A percentile compares a stretch with the other conserved stretches of the same genome.
Conservation (phyloP, 2,113 vertebrate genomes). For the Motacilla tschutschensis region DNA sequence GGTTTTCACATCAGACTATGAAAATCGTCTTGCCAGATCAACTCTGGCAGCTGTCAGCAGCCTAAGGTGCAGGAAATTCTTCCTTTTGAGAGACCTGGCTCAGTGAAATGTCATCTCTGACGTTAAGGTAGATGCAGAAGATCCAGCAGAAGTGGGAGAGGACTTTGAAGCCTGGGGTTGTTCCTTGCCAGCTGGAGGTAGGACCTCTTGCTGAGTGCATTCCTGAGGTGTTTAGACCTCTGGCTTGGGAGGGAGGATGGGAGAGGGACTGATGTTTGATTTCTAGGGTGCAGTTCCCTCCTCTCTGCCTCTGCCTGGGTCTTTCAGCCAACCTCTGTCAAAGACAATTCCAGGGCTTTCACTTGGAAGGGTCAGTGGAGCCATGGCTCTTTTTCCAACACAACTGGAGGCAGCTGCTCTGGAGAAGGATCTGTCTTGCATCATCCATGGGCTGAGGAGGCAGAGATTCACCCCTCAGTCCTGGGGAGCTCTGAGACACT, state of each 20-base stretch:
- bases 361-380: neutral
- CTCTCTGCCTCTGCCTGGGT: neutral
- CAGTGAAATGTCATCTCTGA: slow-evolving; percentile 35
- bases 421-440: neutral
- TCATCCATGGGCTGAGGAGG: neutral
- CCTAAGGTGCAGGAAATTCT: slow-evolving; percentile 52
- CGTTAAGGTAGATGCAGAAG: neutral
- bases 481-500: neutral
- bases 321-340: neutral
- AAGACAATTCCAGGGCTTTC: neutral
- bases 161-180: neutral
- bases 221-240: neutral
- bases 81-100: slow-evolving; percentile 18
- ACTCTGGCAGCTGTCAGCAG: slow-evolving; percentile 22
- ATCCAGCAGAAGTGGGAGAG: neutral
- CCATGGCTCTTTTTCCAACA: neutral
- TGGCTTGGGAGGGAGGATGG: neutral
- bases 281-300: neutral
- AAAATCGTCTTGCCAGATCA: slow-evolving; percentile 28
- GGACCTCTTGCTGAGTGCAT: neutral
- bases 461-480: neutral
- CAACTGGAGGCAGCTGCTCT: neutral
- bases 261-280: neutral
- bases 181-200: neutral
- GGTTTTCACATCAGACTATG: slow-evolving; percentile 32